These are phyloP conservation scores for Galerucella pusilla DNA, from an alignment of 2,888 invertebrate genomes.

Conservation along the genomic window DNA sequence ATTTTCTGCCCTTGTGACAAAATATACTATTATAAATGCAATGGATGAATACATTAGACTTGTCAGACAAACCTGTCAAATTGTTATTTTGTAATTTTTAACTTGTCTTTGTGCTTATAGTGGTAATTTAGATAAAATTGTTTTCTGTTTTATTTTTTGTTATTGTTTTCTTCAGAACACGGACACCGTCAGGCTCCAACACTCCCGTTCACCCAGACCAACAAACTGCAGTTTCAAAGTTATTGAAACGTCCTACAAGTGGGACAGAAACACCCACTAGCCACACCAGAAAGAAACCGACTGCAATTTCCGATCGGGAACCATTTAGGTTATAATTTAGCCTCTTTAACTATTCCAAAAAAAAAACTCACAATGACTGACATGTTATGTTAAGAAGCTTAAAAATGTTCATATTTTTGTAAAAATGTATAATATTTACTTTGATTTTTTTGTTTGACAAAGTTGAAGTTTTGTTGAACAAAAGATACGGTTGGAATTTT, in stretches of 20 bases:
- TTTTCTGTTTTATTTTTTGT: background rate
- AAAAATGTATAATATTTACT: constrained; percentile 54
- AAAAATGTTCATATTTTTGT: constrained; percentile 64
- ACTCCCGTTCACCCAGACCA: constrained; percentile 76
- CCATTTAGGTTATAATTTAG: constrained; percentile 77
- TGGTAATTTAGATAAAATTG: background rate
- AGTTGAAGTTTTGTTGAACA: constrained; percentile 54
- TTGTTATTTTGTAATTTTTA: too few relatives aligned
- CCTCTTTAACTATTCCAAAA: constrained; percentile 55
- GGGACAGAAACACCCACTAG: constrained; percentile 72
- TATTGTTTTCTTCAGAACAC: constrained; percentile 68
- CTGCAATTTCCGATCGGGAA: constrained; percentile 68
- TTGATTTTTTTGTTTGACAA: constrained; percentile 43
- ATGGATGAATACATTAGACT: too few relatives aligned
- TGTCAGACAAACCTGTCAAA: too few relatives aligned
- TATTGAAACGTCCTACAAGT: constrained; percentile 75
- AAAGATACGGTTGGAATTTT: constrained; percentile 43
- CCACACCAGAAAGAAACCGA: constrained; percentile 56
- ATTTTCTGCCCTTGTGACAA: too few relatives aligned
- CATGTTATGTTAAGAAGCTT: constrained; percentile 55
- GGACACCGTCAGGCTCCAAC: constrained; percentile 81
- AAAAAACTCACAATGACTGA: constrained; percentile 61
- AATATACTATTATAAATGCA: too few relatives aligned
- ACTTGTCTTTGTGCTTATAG: too few relatives aligned
- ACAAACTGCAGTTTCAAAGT: constrained; percentile 72